Base-by-base conservation (phyloP, 2,888 invertebrate species). In the Campoplex capitator region DNA sequence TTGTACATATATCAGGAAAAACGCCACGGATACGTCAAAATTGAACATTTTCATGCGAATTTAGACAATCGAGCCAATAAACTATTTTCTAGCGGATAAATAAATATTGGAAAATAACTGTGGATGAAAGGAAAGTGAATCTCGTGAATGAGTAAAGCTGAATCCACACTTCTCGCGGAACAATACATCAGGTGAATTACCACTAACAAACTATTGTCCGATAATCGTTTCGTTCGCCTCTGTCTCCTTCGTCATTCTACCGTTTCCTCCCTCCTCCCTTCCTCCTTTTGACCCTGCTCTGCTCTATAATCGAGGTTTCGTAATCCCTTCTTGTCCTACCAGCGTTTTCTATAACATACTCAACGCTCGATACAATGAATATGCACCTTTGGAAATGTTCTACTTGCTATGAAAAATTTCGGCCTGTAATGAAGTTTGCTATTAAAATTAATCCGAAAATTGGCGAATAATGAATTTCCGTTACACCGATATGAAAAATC, bases 131-230 rank as follows among this genome's bases (percentile, higher is more conserved):
- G 76, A 84, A 58, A 71, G 75, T 28, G 35, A 71, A 58, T 67
- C 67, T 88, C 88, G 89, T 88, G 88, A 65, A 83, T 86, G 84
- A 87, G 84, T 90, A 89, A 90, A 94, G 94, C 94, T 93, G 94
- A 94, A 92, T 94, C 91, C 92, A 93, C 93, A 90, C 91, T 93
- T 93, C 90, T 88, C 84, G 78, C 89, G 91, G 93, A 93, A 94
- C 94, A 94, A 94, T 94, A 93, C 94, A 93, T 91, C 91, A 92
- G 92, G 93, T 93, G 93, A 94, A 93, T 80, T 92, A 91, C 92
- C 91, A 93, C 94, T 94, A 94, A 94, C 94, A 94, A 94, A 93
- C 94, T 94, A 94, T 94, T 94, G 94, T 94, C 92, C 93, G 93
- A 92, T 93, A 94, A 94, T 94, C 90, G 94, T 93, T 91, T 90